Evolutionary conservation across 2,113 vertebrate genomes (phyloP), one percentile per base, ranked within the genome.

Genomic region (Ceyx margarethae): DNA sequence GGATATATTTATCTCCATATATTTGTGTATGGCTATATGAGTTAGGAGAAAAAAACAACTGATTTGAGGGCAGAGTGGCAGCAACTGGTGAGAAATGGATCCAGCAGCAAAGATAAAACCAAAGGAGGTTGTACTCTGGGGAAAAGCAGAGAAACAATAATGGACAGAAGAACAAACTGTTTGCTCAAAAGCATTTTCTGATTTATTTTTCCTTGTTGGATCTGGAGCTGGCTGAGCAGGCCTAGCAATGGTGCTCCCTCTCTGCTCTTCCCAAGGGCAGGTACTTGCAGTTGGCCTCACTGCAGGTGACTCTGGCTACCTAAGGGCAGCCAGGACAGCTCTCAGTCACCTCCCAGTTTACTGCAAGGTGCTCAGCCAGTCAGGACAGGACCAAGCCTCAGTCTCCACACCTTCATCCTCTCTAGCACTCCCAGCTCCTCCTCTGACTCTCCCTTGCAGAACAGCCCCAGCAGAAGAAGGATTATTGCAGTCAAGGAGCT

Each of bases 131-230:
- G 57, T 79, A 4, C 35, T 67, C 4, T 60, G 14, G 43, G 81
- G n/a, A 45, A 75, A 68, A 35, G 2, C 7, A 51, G 56, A 46
- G 26, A 31, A 51, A 33, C 11, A 28, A 7, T 0, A 56, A 29
- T 0, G 0, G 40, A 45, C 4, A 28, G 23, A 81, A 50, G 4
- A 81, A n/a, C 48, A 19, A 58, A 77, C 6, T 3, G 31, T 19
- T 7, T 15, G 21, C 40, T 71, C 68, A 50, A 4, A 72, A 45
- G 3, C 0, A 9, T 40, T 53, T 73, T 13, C 29, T 48, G 13
- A 3, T 45, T 28, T 16, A 2, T 54, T 31, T 31, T 26, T 65
- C 17, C 20, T n/a, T 43, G 1, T 60, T 29, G 11, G 0, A 11
- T n/a, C 29, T 57, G 42, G 43, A 33, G 6, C 1, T 11, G 37